Base-by-base conservation (phyloP, 1,140 invertebrate species). In the Cepaea nemoralis region DNA sequence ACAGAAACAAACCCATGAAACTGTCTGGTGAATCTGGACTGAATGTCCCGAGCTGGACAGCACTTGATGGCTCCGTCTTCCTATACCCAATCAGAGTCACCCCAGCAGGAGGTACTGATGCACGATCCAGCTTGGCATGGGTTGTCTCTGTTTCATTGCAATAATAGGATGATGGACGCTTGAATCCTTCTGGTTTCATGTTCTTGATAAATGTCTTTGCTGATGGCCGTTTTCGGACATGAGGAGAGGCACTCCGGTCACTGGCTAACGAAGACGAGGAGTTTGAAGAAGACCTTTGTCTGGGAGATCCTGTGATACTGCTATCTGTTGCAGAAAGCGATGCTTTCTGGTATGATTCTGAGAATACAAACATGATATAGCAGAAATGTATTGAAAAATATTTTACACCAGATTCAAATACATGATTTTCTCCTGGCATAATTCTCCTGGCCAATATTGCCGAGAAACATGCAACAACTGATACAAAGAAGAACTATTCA, bases 31-130 rank as follows among this genome's bases (percentile, higher is more conserved):
- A 50, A 40, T 80, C 63, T 22, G 87, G 87, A 83, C 87, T 89
- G 40, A 91, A 85, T 1, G 90, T 91, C 33, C 90, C 90, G 19
- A 91, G 85, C 69, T 89, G 83, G 27, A 89, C 88, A 91, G 92
- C 85, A 88, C 90, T 55, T 2, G 80, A 71, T 24, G 77, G 77
- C 42, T 73, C 70, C 50, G 90, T 89, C 75, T 93, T 92, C 59
- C 89, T 86, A 80, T 92, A 92, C 24, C 91, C 89, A 82, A 89
- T 89, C 40, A 90, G 83, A 48, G 81, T 83, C 70, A 88, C 86
- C 80, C 87, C 85, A 77, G 78, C 33, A 70, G 77, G 33, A 69
- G 81, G 73, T 27, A 81, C 81, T 19, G 85, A 76, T 37, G 71
- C 83, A 37, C 45, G 39, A 39, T 77, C 73, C 6, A 48, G 40